phyloP scores from a whole-genome alignment of 2,888 invertebrate species.

The Coleophora deauratella region DNA sequence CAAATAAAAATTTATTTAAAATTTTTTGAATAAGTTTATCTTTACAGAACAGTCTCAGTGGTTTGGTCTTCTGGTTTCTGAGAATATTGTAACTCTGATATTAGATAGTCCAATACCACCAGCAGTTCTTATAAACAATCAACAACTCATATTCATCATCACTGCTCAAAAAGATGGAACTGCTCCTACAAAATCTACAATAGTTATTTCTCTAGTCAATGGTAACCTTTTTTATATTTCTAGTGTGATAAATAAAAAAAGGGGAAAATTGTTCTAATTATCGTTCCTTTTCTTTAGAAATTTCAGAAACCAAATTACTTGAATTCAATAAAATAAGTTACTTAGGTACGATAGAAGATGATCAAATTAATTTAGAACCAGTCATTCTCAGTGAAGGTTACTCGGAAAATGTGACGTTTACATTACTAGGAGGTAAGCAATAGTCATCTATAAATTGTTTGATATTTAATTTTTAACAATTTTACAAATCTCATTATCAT shows the following conservation, averaged over 20 bases:
- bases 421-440: conserved; percentile 14
- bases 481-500: no score
- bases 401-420: conserved; percentile 10
- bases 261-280: no score
- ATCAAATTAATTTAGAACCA: conserved; percentile 7
- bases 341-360: conserved; percentile 14
- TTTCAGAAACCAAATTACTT: conserved; percentile 9
- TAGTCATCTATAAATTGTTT: neutral
- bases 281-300: conserved; percentile 14
- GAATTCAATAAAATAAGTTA: conserved; percentile 20
- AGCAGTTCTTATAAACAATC: conserved; percentile 18
- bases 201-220: conserved; percentile 18
- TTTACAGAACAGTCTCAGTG: conserved; percentile 15
- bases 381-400: conserved; percentile 16
- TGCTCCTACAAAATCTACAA: conserved; percentile 15
- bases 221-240: conserved; percentile 13
- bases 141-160: conserved; percentile 20
- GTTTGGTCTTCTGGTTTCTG: conserved; percentile 12
- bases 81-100: conserved; percentile 14
- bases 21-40: no score
- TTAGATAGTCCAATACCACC: conserved; percentile 16
- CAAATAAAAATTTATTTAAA: no score
- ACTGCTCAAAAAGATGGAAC: conserved; percentile 18
- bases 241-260: neutral
- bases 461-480: no score